Conservation (phyloP, 2,888 invertebrate species). For the Acrobasis consociella region DNA sequence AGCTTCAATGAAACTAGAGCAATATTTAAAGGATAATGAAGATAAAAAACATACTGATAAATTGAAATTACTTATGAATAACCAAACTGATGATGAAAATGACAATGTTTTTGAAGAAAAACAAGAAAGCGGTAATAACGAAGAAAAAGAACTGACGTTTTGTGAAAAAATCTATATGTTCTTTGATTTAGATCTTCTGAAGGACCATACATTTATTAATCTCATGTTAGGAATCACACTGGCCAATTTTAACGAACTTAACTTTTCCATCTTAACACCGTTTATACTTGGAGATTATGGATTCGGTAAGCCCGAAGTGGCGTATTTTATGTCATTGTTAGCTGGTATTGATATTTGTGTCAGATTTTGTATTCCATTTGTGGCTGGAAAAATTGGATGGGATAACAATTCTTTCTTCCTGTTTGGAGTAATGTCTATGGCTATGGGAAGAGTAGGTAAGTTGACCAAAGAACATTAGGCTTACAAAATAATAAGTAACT, state of each 20-base stretch:
- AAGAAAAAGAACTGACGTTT: conserved; percentile 58
- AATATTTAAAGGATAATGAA: conserved; percentile 73
- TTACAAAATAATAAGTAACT: too few species aligned
- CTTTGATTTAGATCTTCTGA: conserved; percentile 87
- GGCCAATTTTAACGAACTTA: conserved; percentile 87
- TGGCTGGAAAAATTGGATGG: conserved; percentile 87
- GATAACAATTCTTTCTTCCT: conserved; percentile 87
- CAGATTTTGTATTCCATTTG: conserved; percentile 86
- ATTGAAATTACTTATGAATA: conserved; percentile 57
- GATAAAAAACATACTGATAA: conserved; percentile 51
- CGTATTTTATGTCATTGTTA: conserved; percentile 87
- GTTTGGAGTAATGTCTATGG: conserved; percentile 86
- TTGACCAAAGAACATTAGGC: too few species aligned
- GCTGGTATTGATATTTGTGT: conserved; percentile 85
- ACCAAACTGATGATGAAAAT: conserved; percentile 59
- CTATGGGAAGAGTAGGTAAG: conserved; percentile 85
- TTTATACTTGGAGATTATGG: conserved; percentile 87
- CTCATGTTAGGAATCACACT: conserved; percentile 88
- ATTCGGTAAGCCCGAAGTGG: conserved; percentile 83
- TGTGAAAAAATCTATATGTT: conserved; percentile 84
- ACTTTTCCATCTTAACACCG: conserved; percentile 88
- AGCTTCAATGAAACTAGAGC: conserved; percentile 78
- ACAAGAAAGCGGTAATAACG: conserved; percentile 44
- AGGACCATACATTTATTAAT: conserved; percentile 87
- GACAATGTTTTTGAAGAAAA: conserved; percentile 56